A percentile compares a stretch with the other conserved stretches of the same genome.
These are phyloP conservation scores for Nasua narica DNA, from an alignment of 2,797 vertebrate genomes.

Conservation along the genomic window DNA sequence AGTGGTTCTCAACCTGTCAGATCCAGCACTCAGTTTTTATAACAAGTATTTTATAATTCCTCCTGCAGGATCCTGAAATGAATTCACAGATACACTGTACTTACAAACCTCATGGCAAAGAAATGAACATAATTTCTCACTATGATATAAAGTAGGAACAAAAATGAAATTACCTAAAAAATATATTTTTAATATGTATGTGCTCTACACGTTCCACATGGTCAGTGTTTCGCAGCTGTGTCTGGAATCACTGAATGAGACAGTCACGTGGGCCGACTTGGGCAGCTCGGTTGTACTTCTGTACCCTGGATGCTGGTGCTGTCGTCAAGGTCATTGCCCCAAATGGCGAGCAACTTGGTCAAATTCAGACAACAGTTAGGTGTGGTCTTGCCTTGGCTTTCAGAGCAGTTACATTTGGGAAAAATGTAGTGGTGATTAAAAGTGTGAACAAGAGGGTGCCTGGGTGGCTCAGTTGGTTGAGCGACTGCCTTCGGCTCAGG, in stretches of 20 bases:
- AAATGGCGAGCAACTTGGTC: background rate
- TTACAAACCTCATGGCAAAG: background rate
- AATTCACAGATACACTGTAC: background rate
- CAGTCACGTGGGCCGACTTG: background rate
- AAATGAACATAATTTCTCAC: background rate
- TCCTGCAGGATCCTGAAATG: background rate
- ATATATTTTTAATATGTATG: background rate
- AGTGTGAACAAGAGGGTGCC: background rate
- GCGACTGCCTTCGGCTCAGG: no score
- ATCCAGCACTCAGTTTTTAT: background rate
- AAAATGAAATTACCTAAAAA: background rate
- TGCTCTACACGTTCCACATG: background rate
- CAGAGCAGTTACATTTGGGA: background rate
- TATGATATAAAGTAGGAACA: background rate
- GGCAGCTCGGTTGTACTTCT: background rate
- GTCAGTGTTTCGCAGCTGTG: background rate
- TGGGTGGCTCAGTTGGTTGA: no score
- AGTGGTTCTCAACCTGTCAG: background rate
- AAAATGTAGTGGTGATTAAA: background rate
- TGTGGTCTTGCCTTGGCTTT: background rate
- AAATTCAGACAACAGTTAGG: background rate
- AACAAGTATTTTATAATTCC: background rate
- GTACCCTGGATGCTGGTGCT: background rate
- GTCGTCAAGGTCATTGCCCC: background rate
- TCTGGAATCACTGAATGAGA: background rate